Evolutionary conservation across 1,140 invertebrate genomes (phyloP).

Genomic region (Drosophila novamexicana): DNA sequence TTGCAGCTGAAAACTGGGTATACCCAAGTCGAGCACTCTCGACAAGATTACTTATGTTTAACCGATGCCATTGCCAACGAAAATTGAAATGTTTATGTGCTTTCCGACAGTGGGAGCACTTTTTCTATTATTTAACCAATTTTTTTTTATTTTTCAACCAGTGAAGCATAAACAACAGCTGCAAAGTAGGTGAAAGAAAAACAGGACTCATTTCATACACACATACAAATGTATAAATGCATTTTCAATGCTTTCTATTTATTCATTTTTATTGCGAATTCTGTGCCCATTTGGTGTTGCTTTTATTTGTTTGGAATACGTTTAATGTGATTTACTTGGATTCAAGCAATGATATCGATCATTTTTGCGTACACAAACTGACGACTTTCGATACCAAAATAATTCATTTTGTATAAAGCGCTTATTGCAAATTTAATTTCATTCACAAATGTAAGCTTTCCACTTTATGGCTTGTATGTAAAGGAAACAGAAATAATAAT

Average conservation of each 20-base stretch:
- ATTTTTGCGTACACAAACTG: too few relatives aligned
- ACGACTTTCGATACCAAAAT: too few relatives aligned
- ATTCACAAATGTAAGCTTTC: too few relatives aligned
- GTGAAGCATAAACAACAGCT: conserved; percentile 1
- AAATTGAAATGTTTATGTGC: conserved; percentile 26
- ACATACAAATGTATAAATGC: background rate
- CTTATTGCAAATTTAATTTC: too few relatives aligned
- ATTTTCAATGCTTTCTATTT: conserved; percentile 7
- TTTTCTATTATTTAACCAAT: conserved; percentile 14
- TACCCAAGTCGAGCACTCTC: background rate
- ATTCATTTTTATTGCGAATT: conserved; percentile 10
- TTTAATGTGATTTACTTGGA: background rate
- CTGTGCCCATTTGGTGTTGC: conserved; percentile 6
- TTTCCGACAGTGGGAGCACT: conserved; percentile 9
- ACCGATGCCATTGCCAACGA: conserved; percentile 12
- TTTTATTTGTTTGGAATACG: background rate
- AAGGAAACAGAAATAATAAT: too few relatives aligned
- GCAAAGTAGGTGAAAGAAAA: background rate
- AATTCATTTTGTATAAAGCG: too few relatives aligned
- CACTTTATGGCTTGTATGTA: too few relatives aligned
- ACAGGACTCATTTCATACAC: background rate
- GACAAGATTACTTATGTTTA: conserved; percentile 4
- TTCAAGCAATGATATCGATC: background rate
- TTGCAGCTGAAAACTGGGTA: background rate
- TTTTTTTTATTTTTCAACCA: conserved; percentile 20